These are phyloP conservation scores for Hydrochoerus hydrochaeris DNA, from an alignment of 2,113 vertebrate species.

Conservation along the genomic window DNA sequence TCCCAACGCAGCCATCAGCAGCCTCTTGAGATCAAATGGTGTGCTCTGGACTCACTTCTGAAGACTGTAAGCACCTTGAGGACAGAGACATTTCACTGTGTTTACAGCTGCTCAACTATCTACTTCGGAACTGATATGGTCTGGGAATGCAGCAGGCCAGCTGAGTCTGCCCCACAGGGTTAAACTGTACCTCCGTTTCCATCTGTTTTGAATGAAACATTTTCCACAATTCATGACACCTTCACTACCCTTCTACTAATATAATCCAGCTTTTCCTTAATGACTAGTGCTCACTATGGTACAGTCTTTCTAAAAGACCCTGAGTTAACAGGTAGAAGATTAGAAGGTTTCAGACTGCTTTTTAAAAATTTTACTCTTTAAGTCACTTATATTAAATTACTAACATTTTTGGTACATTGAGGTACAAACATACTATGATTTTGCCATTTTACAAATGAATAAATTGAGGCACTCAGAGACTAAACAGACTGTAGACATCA, in stretches of 20 bases:
- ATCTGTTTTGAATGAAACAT: background rate
- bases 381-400: no score
- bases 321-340: background rate
- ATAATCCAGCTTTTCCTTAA: background rate
- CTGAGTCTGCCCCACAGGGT: background rate
- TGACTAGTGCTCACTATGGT: background rate
- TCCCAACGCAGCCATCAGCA: background rate
- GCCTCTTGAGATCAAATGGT: background rate
- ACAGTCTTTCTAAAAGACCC: background rate
- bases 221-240: background rate
- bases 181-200: background rate
- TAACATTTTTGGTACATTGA: background rate
- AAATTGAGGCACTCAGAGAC: background rate
- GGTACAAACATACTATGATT: background rate
- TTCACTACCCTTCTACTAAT: background rate
- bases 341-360: background rate
- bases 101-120: background rate
- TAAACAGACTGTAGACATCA: background rate
- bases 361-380: no score
- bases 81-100: background rate
- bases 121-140: background rate
- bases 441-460: background rate
- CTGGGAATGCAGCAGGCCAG: background rate
- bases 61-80: background rate
- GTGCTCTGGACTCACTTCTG: background rate